phyloP scores from a whole-genome alignment of 2,888 invertebrate species.

The Mamestra brassicae region DNA sequence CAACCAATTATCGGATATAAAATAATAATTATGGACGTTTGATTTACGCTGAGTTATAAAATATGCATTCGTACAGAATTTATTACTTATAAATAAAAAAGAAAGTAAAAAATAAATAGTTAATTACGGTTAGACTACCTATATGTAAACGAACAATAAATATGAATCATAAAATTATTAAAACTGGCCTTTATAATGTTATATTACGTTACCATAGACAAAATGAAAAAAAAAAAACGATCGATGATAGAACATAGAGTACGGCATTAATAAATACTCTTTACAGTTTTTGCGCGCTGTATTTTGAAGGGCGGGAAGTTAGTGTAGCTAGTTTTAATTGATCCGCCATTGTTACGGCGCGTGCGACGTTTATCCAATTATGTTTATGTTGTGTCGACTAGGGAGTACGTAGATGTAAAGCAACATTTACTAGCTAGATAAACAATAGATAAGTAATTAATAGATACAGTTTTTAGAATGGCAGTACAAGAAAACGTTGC shows the following conservation, averaged over 20 bases:
- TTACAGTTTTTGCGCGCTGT: conserved; percentile 43
- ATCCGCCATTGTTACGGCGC: conserved; percentile 60
- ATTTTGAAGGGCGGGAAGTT: conserved; percentile 48
- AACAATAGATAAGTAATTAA: conserved; percentile 37
- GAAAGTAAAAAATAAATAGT: neutral
- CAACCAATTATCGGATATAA: conserved; percentile 20
- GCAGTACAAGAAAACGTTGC: neutral
- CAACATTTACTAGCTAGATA: conserved; percentile 29
- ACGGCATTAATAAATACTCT: conserved; percentile 32
- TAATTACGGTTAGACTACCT: conserved; percentile 16
- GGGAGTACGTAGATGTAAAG: conserved; percentile 37
- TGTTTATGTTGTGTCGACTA: conserved; percentile 58
- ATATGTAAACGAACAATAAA: conserved; percentile 20
- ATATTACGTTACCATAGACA: conserved; percentile 29
- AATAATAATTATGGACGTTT: conserved; percentile 21
- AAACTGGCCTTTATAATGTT: conserved; percentile 5
- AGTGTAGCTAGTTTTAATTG: conserved; percentile 58
- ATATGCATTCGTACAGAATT: conserved; percentile 4
- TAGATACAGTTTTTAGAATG: conserved; percentile 8
- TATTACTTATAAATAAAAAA: conserved; percentile 6
- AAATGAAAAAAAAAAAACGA: conserved; percentile 31
- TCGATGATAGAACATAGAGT: conserved; percentile 44
- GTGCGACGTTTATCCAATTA: conserved; percentile 62
- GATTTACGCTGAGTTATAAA: conserved; percentile 17
- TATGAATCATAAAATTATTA: conserved; percentile 9